Conservation (phyloP, 2,888 invertebrate species). For the Heliconius hortense region DNA sequence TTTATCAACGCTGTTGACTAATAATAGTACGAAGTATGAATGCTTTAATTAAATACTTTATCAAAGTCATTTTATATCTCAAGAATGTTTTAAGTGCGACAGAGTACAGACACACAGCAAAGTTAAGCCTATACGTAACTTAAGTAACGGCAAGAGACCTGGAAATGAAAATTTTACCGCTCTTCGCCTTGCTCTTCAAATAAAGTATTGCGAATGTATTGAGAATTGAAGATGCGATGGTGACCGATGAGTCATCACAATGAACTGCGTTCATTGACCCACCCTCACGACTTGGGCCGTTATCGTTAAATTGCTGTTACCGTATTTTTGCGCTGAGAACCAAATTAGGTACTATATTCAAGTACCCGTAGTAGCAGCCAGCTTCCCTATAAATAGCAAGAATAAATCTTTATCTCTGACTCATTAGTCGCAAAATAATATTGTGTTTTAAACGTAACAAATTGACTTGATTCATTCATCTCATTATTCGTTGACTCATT, state of each 20-base stretch:
- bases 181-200: constrained; percentile 43
- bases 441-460: constrained; percentile 12
- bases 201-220: constrained; percentile 45
- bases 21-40: constrained; percentile 45
- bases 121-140: neutral
- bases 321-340: constrained; percentile 46
- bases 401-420: neutral
- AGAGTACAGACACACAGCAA: neutral
- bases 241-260: constrained; percentile 64
- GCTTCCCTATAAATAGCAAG: constrained; percentile 40
- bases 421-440: constrained; percentile 11
- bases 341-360: constrained; percentile 37
- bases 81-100: constrained; percentile 18
- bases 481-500: constrained; percentile 33
- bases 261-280: constrained; percentile 67
- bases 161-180: constrained; percentile 40
- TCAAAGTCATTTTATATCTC: constrained; percentile 41
- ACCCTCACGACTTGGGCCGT: constrained; percentile 60
- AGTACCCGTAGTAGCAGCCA: constrained; percentile 44
- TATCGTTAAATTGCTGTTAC: constrained; percentile 59
- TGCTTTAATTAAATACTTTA: constrained; percentile 48
- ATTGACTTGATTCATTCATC: constrained; percentile 37
- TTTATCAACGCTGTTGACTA: constrained; percentile 45
- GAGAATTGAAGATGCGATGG: constrained; percentile 55
- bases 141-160: neutral